Percentiles rank a stretch among this genome's conserved stretches.
Evolutionary conservation across 2,113 vertebrate species (phyloP).

Genomic region (Elephas maximus): DNA sequence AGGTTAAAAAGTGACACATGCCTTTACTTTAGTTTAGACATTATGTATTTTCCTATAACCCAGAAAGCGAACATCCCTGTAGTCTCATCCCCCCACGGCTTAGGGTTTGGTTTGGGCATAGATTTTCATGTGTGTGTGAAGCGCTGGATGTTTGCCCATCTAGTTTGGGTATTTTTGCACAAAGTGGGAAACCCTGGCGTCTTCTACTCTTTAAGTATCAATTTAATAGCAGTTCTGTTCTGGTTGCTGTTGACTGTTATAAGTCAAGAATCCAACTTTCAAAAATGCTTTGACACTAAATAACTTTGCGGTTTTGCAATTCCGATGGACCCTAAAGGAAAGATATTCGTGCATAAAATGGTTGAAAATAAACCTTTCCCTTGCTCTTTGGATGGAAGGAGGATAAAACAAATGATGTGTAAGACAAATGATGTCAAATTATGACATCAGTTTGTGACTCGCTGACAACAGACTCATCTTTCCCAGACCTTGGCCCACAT

Average conservation of each 20-base stretch:
- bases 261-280: not conserved
- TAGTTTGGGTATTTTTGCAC: not conserved
- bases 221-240: not conserved
- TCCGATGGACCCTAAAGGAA: not conserved
- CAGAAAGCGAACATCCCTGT: not conserved
- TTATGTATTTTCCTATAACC: not conserved
- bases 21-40: not conserved
- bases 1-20: not conserved
- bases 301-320: not conserved
- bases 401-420: rapidly evolving
- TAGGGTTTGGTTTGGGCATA: not conserved
- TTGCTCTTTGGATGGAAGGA: not conserved
- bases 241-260: not conserved
- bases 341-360: not conserved
- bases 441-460: not conserved
- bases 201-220: not conserved
- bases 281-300: not conserved
- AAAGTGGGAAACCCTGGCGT: not conserved
- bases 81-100: rapidly evolving
- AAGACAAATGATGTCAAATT: no score
- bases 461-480: not conserved
- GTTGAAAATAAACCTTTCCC: not conserved
- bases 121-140: rapidly evolving
- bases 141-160: not conserved
- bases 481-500: not conserved